Evolutionary conservation across 1,140 invertebrate species (phyloP), one percentile per base, ranked within the genome.

Genomic region (Bombus breviceps): DNA sequence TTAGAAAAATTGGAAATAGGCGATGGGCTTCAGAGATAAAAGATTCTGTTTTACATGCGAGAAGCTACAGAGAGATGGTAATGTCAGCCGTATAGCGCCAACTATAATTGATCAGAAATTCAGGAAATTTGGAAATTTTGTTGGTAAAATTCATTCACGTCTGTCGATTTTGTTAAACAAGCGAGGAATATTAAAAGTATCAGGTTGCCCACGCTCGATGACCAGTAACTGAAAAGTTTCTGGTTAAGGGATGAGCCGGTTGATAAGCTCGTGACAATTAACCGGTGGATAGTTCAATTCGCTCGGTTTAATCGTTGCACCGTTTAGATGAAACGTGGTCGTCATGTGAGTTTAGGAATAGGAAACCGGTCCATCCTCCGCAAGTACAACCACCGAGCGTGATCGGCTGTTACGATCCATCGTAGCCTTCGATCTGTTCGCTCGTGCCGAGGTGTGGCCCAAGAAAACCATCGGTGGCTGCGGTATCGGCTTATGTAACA

Each of bases 361-460:
- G 43, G 68, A 66, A 39, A 53, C 66, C 66, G 43, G 43, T 80
- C 34, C 78, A 71, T 80, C 78, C 64, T 47, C 43, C 62, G 66
- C 66, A 81, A 68, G 47, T 41, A 13, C 66, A 53, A 69, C 32
- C 66, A 28, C 41, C 62, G 41, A 43, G 22, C 64, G 78, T 34
- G 78, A 80, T 69, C 64, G n/a, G 41, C 64, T 34, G 47, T 59
- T 34, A 81, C 66, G 43, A 57, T 71, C 25, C 66, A 37, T 59
- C 47, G 53, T 43, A 34, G 53, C 22, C 57, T 62, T 47, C 25
- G 68, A 81, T 81, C 68, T 8, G 53, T 34, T 15, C 43, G 39
- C 80, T 73, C 69, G 80, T 74, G 80, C n/a, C 80, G 80, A 81
- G 80, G 80, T 81, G 80, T 81, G 80, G 80, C 53, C 1, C 39